These are phyloP conservation scores for Scaptomyza reducta DNA, from an alignment of 2,888 invertebrate genomes.

Conservation along the genomic window DNA sequence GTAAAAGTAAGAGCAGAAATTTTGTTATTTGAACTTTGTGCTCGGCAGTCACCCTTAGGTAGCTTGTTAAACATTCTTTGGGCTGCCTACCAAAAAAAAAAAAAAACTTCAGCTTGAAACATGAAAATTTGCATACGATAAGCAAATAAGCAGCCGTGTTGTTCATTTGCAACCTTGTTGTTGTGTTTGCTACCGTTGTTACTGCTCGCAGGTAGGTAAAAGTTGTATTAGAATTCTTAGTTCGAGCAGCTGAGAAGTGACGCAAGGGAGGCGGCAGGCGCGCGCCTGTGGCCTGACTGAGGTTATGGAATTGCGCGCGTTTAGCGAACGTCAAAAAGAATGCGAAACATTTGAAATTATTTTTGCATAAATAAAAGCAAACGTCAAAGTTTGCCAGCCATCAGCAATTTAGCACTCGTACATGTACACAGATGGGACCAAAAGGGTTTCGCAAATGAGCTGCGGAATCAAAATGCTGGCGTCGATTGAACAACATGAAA, in stretches of 20 bases:
- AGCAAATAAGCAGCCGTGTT: constrained; percentile 67
- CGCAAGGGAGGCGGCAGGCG: constrained; percentile 7
- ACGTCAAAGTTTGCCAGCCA: constrained; percentile 36
- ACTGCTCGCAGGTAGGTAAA: constrained; percentile 60
- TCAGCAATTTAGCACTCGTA: constrained; percentile 19
- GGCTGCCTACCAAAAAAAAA: constrained; percentile 37
- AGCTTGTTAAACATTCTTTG: constrained; percentile 80
- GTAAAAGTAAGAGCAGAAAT: constrained; percentile 66
- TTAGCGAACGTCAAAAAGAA: constrained; percentile 59
- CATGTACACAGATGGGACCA: not conserved
- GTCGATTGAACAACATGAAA: constrained; percentile 29
- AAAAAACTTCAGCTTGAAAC: constrained; percentile 71
- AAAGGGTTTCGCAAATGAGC: constrained; percentile 71
- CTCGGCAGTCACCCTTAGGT: constrained; percentile 58
- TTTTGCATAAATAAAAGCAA: constrained; percentile 73
- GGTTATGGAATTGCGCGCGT: constrained; percentile 66
- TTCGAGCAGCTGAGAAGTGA: constrained; percentile 39
- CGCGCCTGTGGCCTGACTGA: constrained; percentile 56
- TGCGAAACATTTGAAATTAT: constrained; percentile 75
- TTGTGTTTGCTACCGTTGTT: constrained; percentile 27
- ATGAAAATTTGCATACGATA: constrained; percentile 79
- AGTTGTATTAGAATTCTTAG: constrained; percentile 78
- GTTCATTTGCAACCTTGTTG: constrained; percentile 23
- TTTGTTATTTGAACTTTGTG: constrained; percentile 76
- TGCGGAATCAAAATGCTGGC: constrained; percentile 48